phyloP scores from a whole-genome alignment of 2,888 invertebrate species.

The Neoitamus cyanurus region DNA sequence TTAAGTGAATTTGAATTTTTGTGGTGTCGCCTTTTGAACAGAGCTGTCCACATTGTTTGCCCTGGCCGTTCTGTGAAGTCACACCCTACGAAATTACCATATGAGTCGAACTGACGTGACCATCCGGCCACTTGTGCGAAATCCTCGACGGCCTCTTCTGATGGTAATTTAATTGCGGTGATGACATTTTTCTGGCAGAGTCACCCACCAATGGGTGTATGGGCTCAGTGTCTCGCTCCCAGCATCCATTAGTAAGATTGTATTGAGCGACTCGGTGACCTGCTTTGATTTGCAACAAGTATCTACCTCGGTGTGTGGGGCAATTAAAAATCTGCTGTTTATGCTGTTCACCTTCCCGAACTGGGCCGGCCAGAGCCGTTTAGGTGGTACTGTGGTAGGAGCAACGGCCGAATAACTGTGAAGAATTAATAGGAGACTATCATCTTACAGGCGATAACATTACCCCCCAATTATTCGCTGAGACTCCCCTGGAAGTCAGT shows the following conservation, averaged over 20 bases:
- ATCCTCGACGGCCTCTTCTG: conserved; percentile 14
- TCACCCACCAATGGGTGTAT: neutral
- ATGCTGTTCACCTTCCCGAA: neutral
- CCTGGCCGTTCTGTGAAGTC: neutral
- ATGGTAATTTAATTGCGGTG: conserved; percentile 25
- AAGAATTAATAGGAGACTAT: conserved; percentile 27
- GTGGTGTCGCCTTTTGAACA: neutral
- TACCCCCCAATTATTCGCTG: conserved; percentile 10
- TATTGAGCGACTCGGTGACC: neutral
- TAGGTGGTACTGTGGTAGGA: neutral
- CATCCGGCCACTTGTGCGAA: neutral
- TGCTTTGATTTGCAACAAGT: neutral
- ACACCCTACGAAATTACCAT: conserved; percentile 34
- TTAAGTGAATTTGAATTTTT: conserved; percentile 13
- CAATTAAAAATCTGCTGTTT: conserved; percentile 18
- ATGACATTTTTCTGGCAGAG: conserved; percentile 6
- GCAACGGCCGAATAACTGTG: conserved; percentile 31
- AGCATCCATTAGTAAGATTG: neutral
- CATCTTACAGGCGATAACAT: neutral
- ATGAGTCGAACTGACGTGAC: neutral
- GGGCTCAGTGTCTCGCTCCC: neutral
- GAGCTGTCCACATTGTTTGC: conserved; percentile 23
- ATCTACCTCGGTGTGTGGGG: neutral
- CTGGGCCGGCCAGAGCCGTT: neutral
- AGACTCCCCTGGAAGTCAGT: conserved; percentile 27